Evolutionary conservation across 1,140 invertebrate genomes (phyloP).

Genomic region (Drosophila sulfurigaster): DNA sequence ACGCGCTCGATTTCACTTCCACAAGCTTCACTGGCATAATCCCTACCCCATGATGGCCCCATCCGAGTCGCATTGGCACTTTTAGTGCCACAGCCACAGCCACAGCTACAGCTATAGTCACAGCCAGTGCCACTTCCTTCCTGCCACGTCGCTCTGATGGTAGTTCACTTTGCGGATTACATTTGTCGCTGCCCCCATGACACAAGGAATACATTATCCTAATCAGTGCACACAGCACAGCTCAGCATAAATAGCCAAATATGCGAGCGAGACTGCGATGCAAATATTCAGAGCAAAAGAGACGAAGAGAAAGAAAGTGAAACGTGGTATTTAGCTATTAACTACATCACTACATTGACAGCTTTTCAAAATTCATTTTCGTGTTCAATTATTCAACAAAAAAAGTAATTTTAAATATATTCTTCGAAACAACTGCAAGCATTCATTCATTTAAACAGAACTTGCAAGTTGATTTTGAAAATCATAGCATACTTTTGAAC

Average conservation of each 20-base stretch:
- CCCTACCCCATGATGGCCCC: constrained; percentile 30
- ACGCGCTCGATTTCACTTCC: constrained; percentile 76
- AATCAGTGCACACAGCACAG: constrained; percentile 20
- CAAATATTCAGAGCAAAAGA: background rate
- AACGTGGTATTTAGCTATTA: background rate
- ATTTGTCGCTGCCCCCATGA: constrained; percentile 32
- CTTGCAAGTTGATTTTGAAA: too few species aligned
- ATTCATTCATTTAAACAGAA: too few species aligned
- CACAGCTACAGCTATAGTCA: too few species aligned
- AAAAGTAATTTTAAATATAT: background rate
- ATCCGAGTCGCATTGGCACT: background rate
- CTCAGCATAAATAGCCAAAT: constrained; percentile 10
- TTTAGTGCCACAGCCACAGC: background rate
- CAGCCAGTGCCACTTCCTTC: constrained; percentile 10
- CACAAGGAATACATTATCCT: constrained; percentile 35
- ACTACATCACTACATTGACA: constrained; percentile 5
- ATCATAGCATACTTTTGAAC: too few species aligned
- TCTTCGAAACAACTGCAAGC: too few species aligned
- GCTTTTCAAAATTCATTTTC: constrained; percentile 1
- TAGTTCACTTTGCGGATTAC: constrained; percentile 69
- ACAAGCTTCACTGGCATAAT: constrained; percentile 66
- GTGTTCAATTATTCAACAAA: background rate
- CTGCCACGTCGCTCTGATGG: constrained; percentile 18
- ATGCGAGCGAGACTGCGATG: background rate
- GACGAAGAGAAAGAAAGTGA: background rate